phyloP scores from a whole-genome alignment of 2,888 invertebrate species.

The Tetragnatha montana region DNA sequence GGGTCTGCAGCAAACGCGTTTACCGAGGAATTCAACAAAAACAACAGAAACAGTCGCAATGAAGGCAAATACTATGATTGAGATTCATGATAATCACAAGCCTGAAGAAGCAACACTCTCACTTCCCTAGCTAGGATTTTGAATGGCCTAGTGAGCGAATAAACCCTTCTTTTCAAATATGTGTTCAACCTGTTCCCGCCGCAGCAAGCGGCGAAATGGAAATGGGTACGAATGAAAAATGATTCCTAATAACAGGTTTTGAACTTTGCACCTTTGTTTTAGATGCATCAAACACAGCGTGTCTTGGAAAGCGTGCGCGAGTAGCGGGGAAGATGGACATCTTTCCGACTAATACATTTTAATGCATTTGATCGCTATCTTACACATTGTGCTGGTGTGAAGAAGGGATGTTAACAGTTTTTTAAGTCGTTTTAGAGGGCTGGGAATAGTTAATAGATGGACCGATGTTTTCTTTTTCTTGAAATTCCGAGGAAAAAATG shows the following conservation, averaged over 20 bases:
- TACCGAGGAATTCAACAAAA: neutral
- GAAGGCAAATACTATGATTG: neutral
- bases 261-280: slow-evolving; percentile 51
- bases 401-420: slow-evolving; percentile 7
- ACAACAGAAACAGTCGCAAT: neutral
- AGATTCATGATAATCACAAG: neutral
- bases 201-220: slow-evolving; percentile 30
- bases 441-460: neutral
- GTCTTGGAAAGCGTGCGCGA: slow-evolving; percentile 36
- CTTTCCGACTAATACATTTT: slow-evolving; percentile 46
- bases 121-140: neutral
- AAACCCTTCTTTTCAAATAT: slow-evolving; percentile 32
- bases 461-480: neutral
- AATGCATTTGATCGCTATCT: slow-evolving; percentile 33
- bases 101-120: neutral
- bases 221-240: slow-evolving; percentile 52
- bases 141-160: neutral
- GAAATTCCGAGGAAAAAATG: neutral
- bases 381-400: slow-evolving; percentile 20
- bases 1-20: neutral
- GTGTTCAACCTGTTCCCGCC: slow-evolving; percentile 33
- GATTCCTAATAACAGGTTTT: slow-evolving; percentile 55
- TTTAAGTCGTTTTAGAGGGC: slow-evolving; percentile 10
- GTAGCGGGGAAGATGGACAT: neutral
- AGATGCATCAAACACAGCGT: slow-evolving; percentile 17